Percentiles rank a stretch among this genome's conserved stretches.
These are phyloP conservation scores for Rhinophrynus dorsalis DNA, from an alignment of 2,797 vertebrate genomes.

Conservation along the genomic window DNA sequence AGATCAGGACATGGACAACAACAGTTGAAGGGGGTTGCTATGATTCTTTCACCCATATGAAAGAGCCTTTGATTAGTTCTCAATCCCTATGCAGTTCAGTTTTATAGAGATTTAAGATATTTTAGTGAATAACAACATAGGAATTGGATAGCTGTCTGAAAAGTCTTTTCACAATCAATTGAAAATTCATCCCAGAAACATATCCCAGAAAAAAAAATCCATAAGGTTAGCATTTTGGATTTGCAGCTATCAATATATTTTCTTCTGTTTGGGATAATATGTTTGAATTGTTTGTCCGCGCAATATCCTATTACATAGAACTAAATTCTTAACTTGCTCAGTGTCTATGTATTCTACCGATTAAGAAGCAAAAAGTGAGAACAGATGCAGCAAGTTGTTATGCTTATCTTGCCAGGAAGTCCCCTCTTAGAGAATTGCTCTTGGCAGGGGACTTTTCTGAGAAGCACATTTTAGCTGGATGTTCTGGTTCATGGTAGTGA, in stretches of 20 bases:
- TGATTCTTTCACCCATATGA: too few relatives aligned
- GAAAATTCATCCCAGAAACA: too few relatives aligned
- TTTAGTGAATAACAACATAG: too few relatives aligned
- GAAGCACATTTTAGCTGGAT: constrained; percentile 7
- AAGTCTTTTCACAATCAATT: too few relatives aligned
- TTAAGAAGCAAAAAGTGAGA: constrained; percentile 4
- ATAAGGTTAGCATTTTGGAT: too few relatives aligned
- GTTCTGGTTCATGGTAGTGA: constrained; percentile 13
- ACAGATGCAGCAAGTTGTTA: constrained; percentile 8
- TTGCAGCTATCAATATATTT: neutral
- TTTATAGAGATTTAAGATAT: too few relatives aligned
- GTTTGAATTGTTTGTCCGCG: neutral
- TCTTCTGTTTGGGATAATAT: neutral
- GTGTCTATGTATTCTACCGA: neutral
- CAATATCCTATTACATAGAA: neutral
- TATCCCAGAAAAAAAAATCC: too few relatives aligned
- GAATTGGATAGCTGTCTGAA: too few relatives aligned
- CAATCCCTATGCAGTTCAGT: too few relatives aligned
- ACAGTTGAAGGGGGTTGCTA: too few relatives aligned
- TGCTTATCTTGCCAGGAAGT: constrained; percentile 7
- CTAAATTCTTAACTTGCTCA: neutral
- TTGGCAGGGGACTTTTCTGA: neutral
- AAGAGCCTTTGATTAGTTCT: too few relatives aligned
- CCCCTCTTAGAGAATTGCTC: constrained; percentile 1
- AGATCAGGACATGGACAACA: too few relatives aligned